These are phyloP conservation scores for Ceratitis capitata DNA, from an alignment of 1,140 invertebrate genomes.

Conservation along the genomic window DNA sequence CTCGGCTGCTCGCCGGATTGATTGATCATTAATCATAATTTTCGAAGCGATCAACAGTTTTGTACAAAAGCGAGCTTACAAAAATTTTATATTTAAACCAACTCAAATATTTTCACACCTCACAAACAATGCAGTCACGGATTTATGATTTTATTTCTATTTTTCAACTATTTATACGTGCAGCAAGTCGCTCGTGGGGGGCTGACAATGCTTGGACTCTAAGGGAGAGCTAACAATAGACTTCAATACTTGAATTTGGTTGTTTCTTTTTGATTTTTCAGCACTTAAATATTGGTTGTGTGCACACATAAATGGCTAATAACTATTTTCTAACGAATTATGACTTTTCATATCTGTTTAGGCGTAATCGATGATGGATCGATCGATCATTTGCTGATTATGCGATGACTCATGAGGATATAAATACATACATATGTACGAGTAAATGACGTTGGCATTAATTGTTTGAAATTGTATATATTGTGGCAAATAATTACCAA, in stretches of 20 bases:
- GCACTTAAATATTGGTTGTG: not conserved
- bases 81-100: slow-evolving; percentile 54
- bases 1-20: slow-evolving; percentile 49
- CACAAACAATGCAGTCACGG: slow-evolving; percentile 59
- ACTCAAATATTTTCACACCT: slow-evolving; percentile 65
- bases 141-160: slow-evolving; percentile 16
- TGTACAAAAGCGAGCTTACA: slow-evolving; percentile 59
- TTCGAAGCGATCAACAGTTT: slow-evolving; percentile 64
- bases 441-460: not conserved
- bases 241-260: not conserved
- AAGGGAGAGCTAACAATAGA: not conserved
- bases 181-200: not conserved
- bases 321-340: slow-evolving; percentile 42
- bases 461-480: not conserved
- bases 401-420: slow-evolving; percentile 7
- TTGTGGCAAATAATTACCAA: not conserved
- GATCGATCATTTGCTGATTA: not conserved
- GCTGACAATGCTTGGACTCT: not conserved
- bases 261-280: not conserved
- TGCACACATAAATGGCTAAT: slow-evolving; percentile 31
- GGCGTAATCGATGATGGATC: not conserved
- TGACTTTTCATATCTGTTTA: slow-evolving; percentile 38
- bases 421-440: too few relatives aligned
- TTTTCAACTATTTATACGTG: too few relatives aligned
- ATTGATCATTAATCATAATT: slow-evolving; percentile 64